phyloP scores from a whole-genome alignment of 1,140 invertebrate species.

The Phthorimaea operculella region DNA sequence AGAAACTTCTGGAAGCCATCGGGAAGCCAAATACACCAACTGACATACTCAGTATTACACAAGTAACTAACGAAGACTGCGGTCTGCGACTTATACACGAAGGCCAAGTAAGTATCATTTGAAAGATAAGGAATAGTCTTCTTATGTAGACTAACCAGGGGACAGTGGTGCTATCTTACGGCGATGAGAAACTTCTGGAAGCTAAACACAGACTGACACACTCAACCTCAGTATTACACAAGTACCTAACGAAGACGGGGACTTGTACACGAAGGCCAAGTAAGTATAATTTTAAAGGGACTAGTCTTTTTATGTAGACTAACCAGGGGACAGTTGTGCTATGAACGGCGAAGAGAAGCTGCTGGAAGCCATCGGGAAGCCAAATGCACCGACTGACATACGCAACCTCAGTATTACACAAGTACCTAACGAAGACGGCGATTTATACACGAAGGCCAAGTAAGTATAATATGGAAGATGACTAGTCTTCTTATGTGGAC shows the following conservation, averaged over 20 bases:
- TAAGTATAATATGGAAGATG: constrained; percentile 28
- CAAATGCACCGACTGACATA: constrained; percentile 31
- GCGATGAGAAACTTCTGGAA: constrained; percentile 43
- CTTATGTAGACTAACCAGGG: constrained; percentile 59
- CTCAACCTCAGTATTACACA: constrained; percentile 40
- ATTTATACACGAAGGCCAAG: constrained; percentile 56
- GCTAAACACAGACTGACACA: constrained; percentile 29
- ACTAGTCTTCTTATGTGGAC: constrained; percentile 14
- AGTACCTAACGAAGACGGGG: constrained; percentile 52
- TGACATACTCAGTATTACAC: constrained; percentile 41
- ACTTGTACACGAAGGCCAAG: constrained; percentile 56
- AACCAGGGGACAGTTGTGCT: constrained; percentile 69
- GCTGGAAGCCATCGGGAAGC: constrained; percentile 29
- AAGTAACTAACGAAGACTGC: constrained; percentile 55
- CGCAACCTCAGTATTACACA: constrained; percentile 42
- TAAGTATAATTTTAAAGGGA: no score
- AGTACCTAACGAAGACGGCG: constrained; percentile 54
- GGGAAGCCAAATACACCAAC: constrained; percentile 9
- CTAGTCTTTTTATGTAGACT: no score
- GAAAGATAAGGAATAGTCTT: no score
- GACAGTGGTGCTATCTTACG: constrained; percentile 65
- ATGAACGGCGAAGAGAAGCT: constrained; percentile 54
- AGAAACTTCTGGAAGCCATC: constrained; percentile 31
- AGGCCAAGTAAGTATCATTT: constrained; percentile 60
- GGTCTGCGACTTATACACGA: constrained; percentile 50